Conservation (phyloP, 1,140 invertebrate genomes). For the Aphelinus certus region DNA sequence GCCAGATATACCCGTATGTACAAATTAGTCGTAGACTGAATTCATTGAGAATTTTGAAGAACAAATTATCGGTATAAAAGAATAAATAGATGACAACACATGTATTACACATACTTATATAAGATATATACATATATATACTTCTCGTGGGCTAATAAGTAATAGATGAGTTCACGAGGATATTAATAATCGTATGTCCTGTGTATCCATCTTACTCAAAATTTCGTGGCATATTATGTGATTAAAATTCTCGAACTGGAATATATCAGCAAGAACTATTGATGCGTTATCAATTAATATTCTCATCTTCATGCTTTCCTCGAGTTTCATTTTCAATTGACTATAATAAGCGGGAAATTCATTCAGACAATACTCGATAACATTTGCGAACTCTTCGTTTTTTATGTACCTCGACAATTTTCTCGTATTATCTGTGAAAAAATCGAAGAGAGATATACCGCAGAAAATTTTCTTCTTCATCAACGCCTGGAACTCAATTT, state of each 20-base stretch:
- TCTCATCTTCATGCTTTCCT: background rate
- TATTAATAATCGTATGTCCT: no score
- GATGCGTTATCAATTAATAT: background rate
- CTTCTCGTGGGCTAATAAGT: no score
- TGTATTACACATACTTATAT: no score
- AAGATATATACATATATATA: no score
- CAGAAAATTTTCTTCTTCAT: background rate
- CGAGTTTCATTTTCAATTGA: background rate
- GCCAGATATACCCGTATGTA: no score
- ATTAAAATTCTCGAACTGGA: background rate
- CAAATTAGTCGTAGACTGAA: no score
- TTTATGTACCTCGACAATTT: background rate
- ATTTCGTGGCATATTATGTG: no score
- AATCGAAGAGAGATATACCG: background rate
- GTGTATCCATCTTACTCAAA: no score
- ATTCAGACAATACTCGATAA: slow-evolving; percentile 1
- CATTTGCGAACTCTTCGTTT: background rate
- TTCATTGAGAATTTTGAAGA: no score
- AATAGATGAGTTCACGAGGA: no score
- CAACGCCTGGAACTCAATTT: background rate
- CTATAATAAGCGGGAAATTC: background rate
- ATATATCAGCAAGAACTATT: background rate
- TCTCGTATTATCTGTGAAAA: background rate
- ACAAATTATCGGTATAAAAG: no score
- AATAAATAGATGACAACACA: no score